A percentile compares a stretch with the other conserved stretches of the same genome.
phyloP scores from a whole-genome alignment of 2,113 vertebrate genomes.

The Blennius ocellaris region DNA sequence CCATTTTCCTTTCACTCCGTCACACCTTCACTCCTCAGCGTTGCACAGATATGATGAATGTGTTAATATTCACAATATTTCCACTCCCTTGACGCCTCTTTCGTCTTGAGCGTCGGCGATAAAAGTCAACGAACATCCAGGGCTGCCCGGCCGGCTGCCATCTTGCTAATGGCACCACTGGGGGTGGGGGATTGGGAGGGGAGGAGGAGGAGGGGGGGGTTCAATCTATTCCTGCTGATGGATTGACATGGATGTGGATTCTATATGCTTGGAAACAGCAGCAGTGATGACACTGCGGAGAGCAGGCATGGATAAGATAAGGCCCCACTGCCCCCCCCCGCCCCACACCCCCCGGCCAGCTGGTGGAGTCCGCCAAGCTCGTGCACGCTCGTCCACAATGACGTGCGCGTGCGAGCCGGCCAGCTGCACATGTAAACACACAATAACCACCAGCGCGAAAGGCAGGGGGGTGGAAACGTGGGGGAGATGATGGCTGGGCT shows the following conservation, averaged over 20 bases:
- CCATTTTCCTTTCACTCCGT: neutral
- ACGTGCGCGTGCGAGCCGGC: slow-evolving; percentile 23
- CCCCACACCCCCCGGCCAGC: slow-evolving; percentile 16
- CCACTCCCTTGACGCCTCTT: slow-evolving; percentile 27
- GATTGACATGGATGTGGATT: slow-evolving; percentile 51
- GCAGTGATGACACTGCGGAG: neutral
- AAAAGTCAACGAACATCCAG: slow-evolving; percentile 43
- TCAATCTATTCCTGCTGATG: slow-evolving; percentile 43
- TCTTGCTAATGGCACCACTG: slow-evolving; percentile 39
- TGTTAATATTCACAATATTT: slow-evolving; percentile 49
- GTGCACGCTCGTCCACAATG: slow-evolving; percentile 42
- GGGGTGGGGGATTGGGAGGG: no score
- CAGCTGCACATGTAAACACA: slow-evolving; percentile 52
- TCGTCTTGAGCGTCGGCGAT: slow-evolving; percentile 41
- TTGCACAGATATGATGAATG: slow-evolving; percentile 47
- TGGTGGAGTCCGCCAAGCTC: slow-evolving; percentile 26
- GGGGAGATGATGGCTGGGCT: slow-evolving; percentile 5
- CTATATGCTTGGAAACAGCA: slow-evolving; percentile 40
- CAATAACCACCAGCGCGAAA: slow-evolving; percentile 39
- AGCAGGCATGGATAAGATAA: slow-evolving; percentile 24
- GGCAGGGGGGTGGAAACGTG: slow-evolving; percentile 18
- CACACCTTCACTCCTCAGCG: neutral
- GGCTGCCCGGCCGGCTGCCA: slow-evolving; percentile 24
- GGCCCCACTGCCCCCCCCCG: no score
- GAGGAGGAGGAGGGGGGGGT: slow-evolving; percentile 26